Conservation (phyloP, 2,113 vertebrate genomes). For the Thalassarche chlororhynchos region DNA sequence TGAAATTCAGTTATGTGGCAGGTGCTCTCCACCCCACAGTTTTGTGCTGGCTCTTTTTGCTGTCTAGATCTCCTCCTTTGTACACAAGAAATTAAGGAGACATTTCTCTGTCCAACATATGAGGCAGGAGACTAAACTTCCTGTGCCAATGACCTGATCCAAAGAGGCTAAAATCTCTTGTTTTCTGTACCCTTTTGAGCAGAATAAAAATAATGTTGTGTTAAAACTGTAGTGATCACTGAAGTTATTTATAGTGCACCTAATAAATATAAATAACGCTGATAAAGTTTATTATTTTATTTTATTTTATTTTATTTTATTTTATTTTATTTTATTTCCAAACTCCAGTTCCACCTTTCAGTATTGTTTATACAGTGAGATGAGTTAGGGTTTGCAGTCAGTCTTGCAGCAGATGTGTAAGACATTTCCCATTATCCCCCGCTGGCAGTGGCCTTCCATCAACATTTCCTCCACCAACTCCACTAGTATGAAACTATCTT, state of each 20-base stretch:
- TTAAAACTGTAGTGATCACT: neutral
- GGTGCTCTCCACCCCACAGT: neutral
- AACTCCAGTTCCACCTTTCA: neutral
- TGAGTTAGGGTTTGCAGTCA: neutral
- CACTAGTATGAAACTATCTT: neutral
- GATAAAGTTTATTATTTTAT: neutral
- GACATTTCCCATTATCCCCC: neutral
- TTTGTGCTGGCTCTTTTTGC: neutral
- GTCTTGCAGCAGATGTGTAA: neutral
- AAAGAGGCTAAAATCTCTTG: neutral
- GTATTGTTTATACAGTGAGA: neutral
- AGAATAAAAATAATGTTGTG: slow-evolving; percentile 3
- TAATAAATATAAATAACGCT: no score
- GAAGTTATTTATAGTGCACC: neutral
- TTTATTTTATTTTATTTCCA: neutral
- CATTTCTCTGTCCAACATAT: neutral
- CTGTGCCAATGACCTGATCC: neutral
- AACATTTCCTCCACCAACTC: neutral
- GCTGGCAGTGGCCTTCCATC: neutral
- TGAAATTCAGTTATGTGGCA: neutral
- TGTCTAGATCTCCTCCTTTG: neutral
- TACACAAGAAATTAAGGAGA: neutral
- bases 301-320: neutral
- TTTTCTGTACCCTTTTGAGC: neutral
- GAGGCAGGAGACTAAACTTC: neutral